Evolutionary conservation across 2,113 vertebrate species (phyloP).

Genomic region (Nyctereutes procyonoides): DNA sequence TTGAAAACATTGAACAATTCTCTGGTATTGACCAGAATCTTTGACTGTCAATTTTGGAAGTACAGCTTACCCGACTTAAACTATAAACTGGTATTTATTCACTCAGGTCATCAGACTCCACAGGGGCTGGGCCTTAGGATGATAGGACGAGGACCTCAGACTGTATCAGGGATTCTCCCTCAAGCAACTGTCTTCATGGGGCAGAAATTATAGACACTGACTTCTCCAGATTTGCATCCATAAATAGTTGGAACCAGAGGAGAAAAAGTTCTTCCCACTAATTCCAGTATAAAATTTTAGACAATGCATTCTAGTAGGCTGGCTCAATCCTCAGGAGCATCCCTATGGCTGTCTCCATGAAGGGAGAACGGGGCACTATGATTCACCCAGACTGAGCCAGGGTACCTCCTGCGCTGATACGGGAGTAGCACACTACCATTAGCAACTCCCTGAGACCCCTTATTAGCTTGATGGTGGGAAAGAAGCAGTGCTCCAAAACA

Average conservation of each 20-base stretch:
- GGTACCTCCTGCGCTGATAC: neutral
- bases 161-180: neutral
- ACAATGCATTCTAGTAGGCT: neutral
- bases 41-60: neutral
- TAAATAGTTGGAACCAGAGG: neutral
- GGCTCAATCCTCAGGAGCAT: neutral
- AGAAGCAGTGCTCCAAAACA: neutral
- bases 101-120: neutral
- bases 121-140: neutral
- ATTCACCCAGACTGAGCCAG: neutral
- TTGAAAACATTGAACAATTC: neutral
- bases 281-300: neutral
- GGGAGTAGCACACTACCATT: too few relatives aligned
- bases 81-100: neutral
- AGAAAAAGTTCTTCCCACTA: neutral
- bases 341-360: neutral
- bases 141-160: neutral
- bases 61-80: neutral
- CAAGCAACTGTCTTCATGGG: neutral
- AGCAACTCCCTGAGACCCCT: neutral
- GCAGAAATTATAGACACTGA: neutral
- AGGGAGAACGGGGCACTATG: rapidly evolving
- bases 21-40: neutral
- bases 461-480: neutral
- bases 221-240: neutral